phyloP scores from a whole-genome alignment of 2,888 invertebrate species.

The Eristalinus sepulchralis region DNA sequence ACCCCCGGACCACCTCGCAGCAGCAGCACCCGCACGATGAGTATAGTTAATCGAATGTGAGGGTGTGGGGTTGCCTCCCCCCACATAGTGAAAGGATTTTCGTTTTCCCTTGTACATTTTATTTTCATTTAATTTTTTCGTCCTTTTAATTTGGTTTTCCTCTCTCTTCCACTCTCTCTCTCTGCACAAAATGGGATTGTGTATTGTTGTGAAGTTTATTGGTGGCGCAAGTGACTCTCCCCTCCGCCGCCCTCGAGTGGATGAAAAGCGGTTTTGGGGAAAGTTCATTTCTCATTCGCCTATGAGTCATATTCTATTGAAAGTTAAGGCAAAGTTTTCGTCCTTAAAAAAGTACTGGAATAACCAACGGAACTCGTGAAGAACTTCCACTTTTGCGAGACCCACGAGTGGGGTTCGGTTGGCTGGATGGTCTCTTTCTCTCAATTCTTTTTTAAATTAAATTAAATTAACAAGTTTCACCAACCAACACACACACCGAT shows the following conservation, averaged over 20 bases:
- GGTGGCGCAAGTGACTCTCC: conserved; percentile 4
- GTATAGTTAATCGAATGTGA: conserved; percentile 58
- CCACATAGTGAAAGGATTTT: conserved; percentile 34
- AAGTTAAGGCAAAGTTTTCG: conserved; percentile 61
- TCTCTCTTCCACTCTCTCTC: conserved; percentile 42
- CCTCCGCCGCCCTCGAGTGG: neutral
- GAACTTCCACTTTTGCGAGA: conserved; percentile 6
- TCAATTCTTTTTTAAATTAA: conserved; percentile 60
- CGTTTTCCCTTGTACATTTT: conserved; percentile 35
- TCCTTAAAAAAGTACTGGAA: conserved; percentile 24
- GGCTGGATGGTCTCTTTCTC: conserved; percentile 8
- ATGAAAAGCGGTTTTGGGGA: conserved; percentile 8
- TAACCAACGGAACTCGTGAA: conserved; percentile 26
- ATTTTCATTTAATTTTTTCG: conserved; percentile 62
- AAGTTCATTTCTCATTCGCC: conserved; percentile 63
- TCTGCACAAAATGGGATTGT: conserved; percentile 47
- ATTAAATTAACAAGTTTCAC: conserved; percentile 67
- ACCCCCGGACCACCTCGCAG: neutral
- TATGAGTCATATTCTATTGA: conserved; percentile 67
- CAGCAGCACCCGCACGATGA: neutral
- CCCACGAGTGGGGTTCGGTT: neutral
- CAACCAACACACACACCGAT: conserved; percentile 34
- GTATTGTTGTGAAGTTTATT: conserved; percentile 63
- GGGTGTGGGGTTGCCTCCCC: neutral
- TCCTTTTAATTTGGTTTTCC: conserved; percentile 68